phyloP scores from a whole-genome alignment of 30 jellyfish, hydroid and myxozoan species.

The Pseudorhiza aurosa region DNA sequence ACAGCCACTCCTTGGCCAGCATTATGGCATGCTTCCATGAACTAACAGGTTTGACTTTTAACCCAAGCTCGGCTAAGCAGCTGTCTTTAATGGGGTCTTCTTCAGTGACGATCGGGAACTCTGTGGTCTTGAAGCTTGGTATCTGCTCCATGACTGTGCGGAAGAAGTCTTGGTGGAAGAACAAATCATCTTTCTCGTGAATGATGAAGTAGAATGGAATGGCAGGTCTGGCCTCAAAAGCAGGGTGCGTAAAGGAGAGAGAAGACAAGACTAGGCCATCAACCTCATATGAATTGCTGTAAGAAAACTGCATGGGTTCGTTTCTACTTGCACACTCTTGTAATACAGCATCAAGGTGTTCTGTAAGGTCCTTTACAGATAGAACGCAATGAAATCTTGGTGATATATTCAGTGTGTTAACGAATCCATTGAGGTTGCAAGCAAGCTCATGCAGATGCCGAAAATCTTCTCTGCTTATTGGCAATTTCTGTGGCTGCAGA shows the following conservation, averaged over 20 bases:
- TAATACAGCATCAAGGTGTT: conserved; percentile 69
- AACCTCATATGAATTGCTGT: conserved; percentile 74
- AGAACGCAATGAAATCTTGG: conserved; percentile 71
- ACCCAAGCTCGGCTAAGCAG: conserved; percentile 64
- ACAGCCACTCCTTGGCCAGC: conserved; percentile 83
- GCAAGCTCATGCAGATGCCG: conserved; percentile 82
- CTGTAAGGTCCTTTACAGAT: conserved; percentile 68
- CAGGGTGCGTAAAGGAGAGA: conserved; percentile 67
- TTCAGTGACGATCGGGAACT: conserved; percentile 69
- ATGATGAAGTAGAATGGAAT: conserved; percentile 84
- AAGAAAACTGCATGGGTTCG: conserved; percentile 70
- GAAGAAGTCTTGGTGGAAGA: conserved; percentile 65
- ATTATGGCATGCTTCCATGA: conserved; percentile 78
- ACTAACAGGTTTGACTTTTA: conserved; percentile 64
- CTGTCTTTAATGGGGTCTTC: conserved; percentile 66
- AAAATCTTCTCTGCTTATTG: conserved; percentile 61
- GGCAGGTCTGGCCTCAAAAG: conserved; percentile 85
- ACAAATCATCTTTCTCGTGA: conserved; percentile 69
- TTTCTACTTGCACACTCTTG: conserved; percentile 17
- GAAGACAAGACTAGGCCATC: conserved; percentile 78
- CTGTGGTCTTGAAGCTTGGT: conserved; percentile 62
- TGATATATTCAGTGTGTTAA: conserved; percentile 57
- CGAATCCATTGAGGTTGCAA: conserved; percentile 64
- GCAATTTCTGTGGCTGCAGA: conserved; percentile 32
- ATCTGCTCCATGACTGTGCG: conserved; percentile 59